Conservation (phyloP, 2,113 vertebrate species). For the Sciurus niger region DNA sequence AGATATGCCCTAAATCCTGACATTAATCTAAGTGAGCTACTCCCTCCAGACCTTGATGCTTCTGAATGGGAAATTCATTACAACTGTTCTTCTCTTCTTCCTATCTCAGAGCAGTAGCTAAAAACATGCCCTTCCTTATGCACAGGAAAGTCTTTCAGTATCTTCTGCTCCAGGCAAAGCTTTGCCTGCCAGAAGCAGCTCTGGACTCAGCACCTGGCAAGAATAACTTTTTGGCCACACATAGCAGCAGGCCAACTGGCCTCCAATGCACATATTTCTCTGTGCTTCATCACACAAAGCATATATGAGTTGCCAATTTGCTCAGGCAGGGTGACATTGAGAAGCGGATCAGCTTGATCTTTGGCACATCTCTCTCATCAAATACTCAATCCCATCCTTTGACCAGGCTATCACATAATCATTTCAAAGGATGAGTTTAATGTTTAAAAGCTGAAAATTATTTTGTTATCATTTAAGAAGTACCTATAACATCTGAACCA, state of each 20-base stretch:
- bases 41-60: neutral
- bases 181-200: constrained; percentile 53
- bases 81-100: neutral
- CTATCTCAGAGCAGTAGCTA: neutral
- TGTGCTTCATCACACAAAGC: constrained; percentile 21
- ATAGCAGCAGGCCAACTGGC: neutral
- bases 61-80: neutral
- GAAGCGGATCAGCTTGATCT: constrained; percentile 58
- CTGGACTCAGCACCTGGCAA: constrained; percentile 55
- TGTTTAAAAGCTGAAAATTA: neutral
- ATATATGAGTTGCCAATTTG: constrained; percentile 63
- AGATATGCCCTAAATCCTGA: neutral
- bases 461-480: constrained; percentile 30
- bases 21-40: neutral
- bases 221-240: constrained; percentile 9
- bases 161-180: constrained; percentile 16
- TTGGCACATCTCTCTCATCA: constrained; percentile 41
- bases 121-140: neutral
- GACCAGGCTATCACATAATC: neutral
- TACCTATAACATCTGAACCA: neutral
- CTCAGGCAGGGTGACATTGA: neutral
- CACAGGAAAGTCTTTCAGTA: constrained; percentile 34
- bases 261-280: constrained; percentile 12
- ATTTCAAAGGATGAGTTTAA: constrained; percentile 61
- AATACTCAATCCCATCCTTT: constrained; percentile 51